A percentile compares a stretch with the other conserved stretches of the same genome.
These are phyloP conservation scores for Bovichtus diacanthus DNA, from an alignment of 2,797 vertebrate species.

Conservation along the genomic window DNA sequence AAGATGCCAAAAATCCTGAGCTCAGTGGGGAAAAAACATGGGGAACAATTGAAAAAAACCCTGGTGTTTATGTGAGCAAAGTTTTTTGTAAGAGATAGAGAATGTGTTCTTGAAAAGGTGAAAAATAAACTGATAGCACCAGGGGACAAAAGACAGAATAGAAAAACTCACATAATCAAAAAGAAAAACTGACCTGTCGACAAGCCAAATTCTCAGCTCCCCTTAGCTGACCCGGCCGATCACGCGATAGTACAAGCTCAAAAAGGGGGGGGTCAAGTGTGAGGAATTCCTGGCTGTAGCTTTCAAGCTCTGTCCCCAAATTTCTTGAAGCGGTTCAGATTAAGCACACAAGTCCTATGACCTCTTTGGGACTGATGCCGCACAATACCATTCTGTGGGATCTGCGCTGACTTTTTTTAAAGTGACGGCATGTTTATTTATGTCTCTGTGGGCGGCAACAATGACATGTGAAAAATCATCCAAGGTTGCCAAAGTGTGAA, in stretches of 20 bases:
- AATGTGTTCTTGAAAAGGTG: background rate
- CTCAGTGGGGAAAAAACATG: background rate
- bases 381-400: slow-evolving; percentile 29
- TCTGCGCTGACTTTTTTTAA: slow-evolving; percentile 8
- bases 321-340: slow-evolving; percentile 20
- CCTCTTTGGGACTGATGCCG: slow-evolving; percentile 21
- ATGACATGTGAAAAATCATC: slow-evolving; percentile 31
- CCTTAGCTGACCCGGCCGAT: slow-evolving; percentile 18
- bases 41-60: background rate
- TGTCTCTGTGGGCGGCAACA: slow-evolving; percentile 47
- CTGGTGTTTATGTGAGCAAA: background rate
- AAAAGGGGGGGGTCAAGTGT: slow-evolving; percentile 56
- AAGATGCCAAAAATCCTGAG: slow-evolving; percentile 33
- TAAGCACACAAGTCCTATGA: slow-evolving; percentile 51
- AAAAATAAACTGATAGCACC: slow-evolving; percentile 6
- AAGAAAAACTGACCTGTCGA: slow-evolving; percentile 54
- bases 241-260: slow-evolving; percentile 27
- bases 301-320: slow-evolving; percentile 3
- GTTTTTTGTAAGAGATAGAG: too few relatives aligned
- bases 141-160: background rate
- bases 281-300: slow-evolving; percentile 27
- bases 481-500: slow-evolving; percentile 26
- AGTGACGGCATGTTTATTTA: slow-evolving; percentile 55
- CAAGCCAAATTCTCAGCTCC: slow-evolving; percentile 30
- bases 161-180: slow-evolving; percentile 7